A percentile compares a stretch with the other conserved stretches of the same genome.
These are phyloP conservation scores for Limulus polyphemus DNA, from an alignment of 2,888 invertebrate genomes.

Conservation along the genomic window DNA sequence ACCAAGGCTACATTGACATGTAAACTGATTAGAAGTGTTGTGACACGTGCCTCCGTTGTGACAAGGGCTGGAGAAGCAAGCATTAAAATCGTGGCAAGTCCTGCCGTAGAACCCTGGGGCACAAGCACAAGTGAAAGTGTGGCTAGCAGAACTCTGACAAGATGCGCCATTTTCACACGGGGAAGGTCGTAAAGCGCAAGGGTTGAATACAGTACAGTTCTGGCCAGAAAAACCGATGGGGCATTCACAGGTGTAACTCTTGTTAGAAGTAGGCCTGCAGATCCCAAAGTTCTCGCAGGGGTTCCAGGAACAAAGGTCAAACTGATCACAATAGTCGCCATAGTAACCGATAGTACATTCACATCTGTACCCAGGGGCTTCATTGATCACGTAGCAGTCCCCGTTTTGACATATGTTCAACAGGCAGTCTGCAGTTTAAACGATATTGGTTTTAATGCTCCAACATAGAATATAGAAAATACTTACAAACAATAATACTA, in stretches of 20 bases:
- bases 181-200: conserved; percentile 16
- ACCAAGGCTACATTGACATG: conserved; percentile 16
- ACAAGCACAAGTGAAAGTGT: conserved; percentile 28
- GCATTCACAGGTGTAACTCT: conserved; percentile 19
- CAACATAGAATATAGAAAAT: no score
- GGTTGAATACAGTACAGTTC: conserved; percentile 18
- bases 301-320: conserved; percentile 16
- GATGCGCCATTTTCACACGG: conserved; percentile 21
- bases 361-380: conserved; percentile 15
- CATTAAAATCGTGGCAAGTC: conserved; percentile 28
- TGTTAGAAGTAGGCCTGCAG: conserved; percentile 17
- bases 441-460: no score
- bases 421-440: conserved; percentile 13
- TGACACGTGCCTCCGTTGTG: conserved; percentile 31
- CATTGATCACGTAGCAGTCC: conserved; percentile 7
- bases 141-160: conserved; percentile 12
- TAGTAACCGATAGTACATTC: conserved; percentile 19
- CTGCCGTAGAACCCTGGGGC: conserved; percentile 29
- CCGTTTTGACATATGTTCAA: conserved; percentile 14
- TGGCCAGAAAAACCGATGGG: conserved; percentile 14
- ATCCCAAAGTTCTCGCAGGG: conserved; percentile 21
- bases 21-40: conserved; percentile 17
- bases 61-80: conserved; percentile 31
- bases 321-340: conserved; percentile 14
- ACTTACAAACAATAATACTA: no score